phyloP scores from a whole-genome alignment of 2,888 invertebrate genomes.

The Scrobipalpa costella region DNA sequence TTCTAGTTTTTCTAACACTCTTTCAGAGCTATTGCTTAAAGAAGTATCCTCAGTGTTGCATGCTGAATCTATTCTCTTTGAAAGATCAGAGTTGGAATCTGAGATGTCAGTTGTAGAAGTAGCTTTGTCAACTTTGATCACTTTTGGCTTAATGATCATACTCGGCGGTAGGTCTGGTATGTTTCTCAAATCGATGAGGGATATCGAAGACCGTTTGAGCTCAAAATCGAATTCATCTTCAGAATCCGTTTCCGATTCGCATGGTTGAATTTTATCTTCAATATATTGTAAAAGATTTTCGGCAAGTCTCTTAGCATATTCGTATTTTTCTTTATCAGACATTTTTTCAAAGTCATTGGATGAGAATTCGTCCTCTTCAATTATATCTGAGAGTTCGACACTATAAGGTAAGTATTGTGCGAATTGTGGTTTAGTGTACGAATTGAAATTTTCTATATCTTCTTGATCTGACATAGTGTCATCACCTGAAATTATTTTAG shows the following conservation, averaged over 20 bases:
- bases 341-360: constrained; percentile 53
- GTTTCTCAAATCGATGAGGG: constrained; percentile 67
- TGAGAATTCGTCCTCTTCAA: constrained; percentile 73
- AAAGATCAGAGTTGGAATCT: constrained; percentile 63
- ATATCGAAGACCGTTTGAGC: constrained; percentile 63
- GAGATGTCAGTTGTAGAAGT: constrained; percentile 73
- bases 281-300: constrained; percentile 64
- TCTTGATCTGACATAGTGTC: constrained; percentile 73
- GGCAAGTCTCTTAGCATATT: constrained; percentile 52
- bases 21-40: constrained; percentile 55
- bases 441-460: constrained; percentile 66
- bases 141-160: constrained; percentile 68
- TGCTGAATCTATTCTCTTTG: constrained; percentile 61
- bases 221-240: constrained; percentile 66
- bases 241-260: constrained; percentile 44
- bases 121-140: constrained; percentile 65
- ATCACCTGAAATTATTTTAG: constrained; percentile 46
- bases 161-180: constrained; percentile 74
- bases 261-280: constrained; percentile 55
- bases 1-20: constrained; percentile 70
- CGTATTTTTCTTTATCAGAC: constrained; percentile 53
- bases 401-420: constrained; percentile 62
- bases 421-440: constrained; percentile 68
- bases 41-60: constrained; percentile 72
- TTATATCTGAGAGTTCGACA: constrained; percentile 70